Evolutionary conservation across 2,797 vertebrate species (phyloP), one percentile per base, ranked within the genome.

Genomic region (Rhynchonycteris naso): DNA sequence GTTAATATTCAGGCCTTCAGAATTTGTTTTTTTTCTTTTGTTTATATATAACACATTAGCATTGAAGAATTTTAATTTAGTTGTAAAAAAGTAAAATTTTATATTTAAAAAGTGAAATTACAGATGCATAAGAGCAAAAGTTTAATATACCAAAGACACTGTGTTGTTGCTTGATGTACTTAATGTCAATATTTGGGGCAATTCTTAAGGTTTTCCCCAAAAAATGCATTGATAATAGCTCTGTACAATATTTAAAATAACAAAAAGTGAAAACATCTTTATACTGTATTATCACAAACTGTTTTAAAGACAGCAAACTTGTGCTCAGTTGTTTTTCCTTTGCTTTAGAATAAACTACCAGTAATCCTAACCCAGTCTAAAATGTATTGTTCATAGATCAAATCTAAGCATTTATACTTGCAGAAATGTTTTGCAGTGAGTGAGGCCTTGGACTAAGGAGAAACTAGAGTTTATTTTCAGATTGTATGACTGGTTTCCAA

Each of bases 21-120:
- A 94, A 94, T 94, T 71, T 92, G 38, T 43, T 43, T 43, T 43
- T 43, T 43, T 81, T 96, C 88, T 95, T 97, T 81, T 94, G 47
- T 88, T 91, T 96, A 95, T 94, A 95, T 92, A 95, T 90, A 97
- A 94, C 81, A 96, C 92, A 74, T 95, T 76, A 94, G 56, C 71
- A 97, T 79, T 94, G 82, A 93, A 92, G 56, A 95, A 78, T 97
- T 97, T 84, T 79, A 96, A 97, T 87, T 95, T 95, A 80, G 72
- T 66, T 96, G 88, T 96, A 97, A 91, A 98, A 98, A 97, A 91
- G 93, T 96, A 88, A 97, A 87, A 95, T 95, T 96, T 93, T 97
- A 78, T 95, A 95, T 91, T 97, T 96, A 96, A 96, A 98, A 98
- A 97, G 96, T 95, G 82, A 97, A 97, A 93, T 97, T 94, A 97